Base-by-base conservation (phyloP, 2,113 vertebrate species). In the Manacus vitellinus region DNA sequence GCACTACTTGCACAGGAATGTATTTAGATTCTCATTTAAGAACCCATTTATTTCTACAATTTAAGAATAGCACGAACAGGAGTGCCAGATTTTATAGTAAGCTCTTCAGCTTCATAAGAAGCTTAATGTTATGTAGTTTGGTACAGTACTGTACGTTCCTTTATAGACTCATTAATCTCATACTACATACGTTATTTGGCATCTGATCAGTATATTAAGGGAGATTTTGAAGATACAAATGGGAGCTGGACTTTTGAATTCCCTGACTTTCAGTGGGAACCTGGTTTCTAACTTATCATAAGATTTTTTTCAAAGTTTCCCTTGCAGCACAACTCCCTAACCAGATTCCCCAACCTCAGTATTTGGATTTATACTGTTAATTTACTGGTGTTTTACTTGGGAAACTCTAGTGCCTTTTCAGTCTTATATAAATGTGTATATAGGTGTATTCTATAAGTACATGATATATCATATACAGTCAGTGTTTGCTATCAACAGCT, bases 331-430 rank as follows among this genome's bases (percentile, higher is more conserved):
- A 2, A 37, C 49, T 65, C 47, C 54, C 59, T 67, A 14, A 86
- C 61, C 2, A 31, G 82, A 86, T 47, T 65, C 27, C 52, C 44
- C 76, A 75, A 8, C 31, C 49, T 56, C 61, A 41, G 23, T 16
- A 22, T 62, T 84, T 54, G 62, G 76, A 89, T 85, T 96, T 67
- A 86, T 56, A 51, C 47, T 63, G 52, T 80, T 65, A 43, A 94
- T 65, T 87, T 67, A 87, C 33, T 77, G 73, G 70, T 94, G 73
- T 85, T 94, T 72, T 73, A 82, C 86, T 39, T 94, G 89, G 73
- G 58, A 94, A 93, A 93, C 33, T 95, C 88, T 66, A 96, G 96
- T 97, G 96, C 96, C 96, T 97, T 97, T 94, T 75, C 75, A 71
- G 82, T 94, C 85, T 94, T 74, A 33, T 72, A 66, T 85, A 92